Evolutionary conservation across 2,113 vertebrate species (phyloP).

Genomic region (Pseudopipra pipra): DNA sequence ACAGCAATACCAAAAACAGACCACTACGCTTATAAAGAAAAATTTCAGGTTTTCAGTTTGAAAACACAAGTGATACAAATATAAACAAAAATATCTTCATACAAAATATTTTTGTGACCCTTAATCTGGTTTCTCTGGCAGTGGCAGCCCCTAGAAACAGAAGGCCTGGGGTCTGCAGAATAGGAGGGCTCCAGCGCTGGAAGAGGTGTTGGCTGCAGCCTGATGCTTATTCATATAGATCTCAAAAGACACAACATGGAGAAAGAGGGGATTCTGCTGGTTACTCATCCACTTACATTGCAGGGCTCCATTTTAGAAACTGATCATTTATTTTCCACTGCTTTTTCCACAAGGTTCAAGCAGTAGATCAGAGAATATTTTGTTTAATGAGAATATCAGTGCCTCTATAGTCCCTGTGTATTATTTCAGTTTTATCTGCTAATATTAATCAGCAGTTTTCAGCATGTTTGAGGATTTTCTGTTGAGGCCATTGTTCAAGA

Average conservation of each 20-base stretch:
- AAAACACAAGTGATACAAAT: neutral
- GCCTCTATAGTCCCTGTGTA: neutral
- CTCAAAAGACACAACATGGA: neutral
- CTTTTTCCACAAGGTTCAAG: neutral
- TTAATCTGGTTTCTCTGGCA: neutral
- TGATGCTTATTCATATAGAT: neutral
- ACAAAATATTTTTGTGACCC: neutral
- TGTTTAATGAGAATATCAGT: neutral
- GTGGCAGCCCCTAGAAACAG: neutral
- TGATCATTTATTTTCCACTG: neutral
- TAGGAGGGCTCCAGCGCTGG: neutral
- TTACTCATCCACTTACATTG: neutral
- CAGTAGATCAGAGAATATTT: neutral
- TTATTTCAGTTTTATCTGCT: neutral
- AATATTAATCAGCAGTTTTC: neutral
- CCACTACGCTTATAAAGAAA: neutral
- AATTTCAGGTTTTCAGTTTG: neutral
- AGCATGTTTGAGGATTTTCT: neutral
- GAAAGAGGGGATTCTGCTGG: neutral
- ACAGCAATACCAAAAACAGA: neutral
- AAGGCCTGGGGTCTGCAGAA: neutral
- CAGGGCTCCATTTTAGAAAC: neutral
- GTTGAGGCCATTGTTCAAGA: neutral
- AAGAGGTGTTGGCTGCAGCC: neutral
- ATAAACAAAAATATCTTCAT: neutral